Conservation (phyloP, 2,797 vertebrate species). For the Hypotaenidia okinawae region DNA sequence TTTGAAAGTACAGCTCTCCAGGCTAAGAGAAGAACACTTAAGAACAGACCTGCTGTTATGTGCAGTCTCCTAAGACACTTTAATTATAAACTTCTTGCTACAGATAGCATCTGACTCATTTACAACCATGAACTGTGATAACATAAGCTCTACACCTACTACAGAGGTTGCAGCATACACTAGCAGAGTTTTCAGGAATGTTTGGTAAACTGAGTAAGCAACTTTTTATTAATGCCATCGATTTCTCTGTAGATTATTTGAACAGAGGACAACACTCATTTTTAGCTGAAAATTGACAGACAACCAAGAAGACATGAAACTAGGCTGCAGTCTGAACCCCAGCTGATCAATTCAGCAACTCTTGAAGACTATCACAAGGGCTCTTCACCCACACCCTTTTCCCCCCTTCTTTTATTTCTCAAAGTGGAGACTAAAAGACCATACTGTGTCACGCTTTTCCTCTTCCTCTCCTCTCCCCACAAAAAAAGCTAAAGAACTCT, state of each 20-base stretch:
- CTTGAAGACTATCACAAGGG: neutral
- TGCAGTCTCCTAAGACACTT: neutral
- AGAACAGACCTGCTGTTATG: neutral
- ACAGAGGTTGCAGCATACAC: neutral
- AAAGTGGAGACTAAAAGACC: neutral
- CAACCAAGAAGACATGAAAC: neutral
- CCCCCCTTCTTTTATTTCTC: neutral
- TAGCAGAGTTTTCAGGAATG: neutral
- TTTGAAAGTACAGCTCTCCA: neutral
- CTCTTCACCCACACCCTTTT: neutral
- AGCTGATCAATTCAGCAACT: neutral
- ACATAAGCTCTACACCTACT: fast-evolving
- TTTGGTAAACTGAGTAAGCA: neutral
- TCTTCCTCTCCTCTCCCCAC: neutral
- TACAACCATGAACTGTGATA: neutral
- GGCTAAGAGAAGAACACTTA: neutral
- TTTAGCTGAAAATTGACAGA: neutral
- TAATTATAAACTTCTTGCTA: neutral
- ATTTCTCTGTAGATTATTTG: neutral
- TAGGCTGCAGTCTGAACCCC: neutral
- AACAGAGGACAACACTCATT: neutral
- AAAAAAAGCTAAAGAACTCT: neutral
- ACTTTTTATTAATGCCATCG: neutral
- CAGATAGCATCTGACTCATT: neutral
- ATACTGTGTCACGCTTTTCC: neutral